Percentiles rank a stretch among this genome's conserved stretches.
These are phyloP conservation scores for Vanessa tameamea DNA, from an alignment of 1,140 invertebrate species.

Conservation along the genomic window DNA sequence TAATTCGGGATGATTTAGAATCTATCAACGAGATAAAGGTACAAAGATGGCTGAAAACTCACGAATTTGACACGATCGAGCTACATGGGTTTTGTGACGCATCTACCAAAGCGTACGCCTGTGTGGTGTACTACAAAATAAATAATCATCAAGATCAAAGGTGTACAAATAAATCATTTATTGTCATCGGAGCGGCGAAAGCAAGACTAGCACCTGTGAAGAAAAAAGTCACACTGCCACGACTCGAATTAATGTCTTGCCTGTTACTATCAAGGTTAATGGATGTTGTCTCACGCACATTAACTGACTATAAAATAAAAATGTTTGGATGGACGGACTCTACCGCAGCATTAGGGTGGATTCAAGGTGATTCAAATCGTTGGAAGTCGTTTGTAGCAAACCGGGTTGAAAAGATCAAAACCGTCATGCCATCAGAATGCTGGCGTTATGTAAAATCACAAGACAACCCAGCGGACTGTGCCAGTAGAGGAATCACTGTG, in stretches of 20 bases:
- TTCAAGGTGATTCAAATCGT: slow-evolving; percentile 17
- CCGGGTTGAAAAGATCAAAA: background rate
- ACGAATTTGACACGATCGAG: background rate
- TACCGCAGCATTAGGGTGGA: slow-evolving; percentile 35
- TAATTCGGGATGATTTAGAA: background rate
- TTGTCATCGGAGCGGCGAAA: background rate
- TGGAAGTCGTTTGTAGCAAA: background rate
- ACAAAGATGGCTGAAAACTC: background rate
- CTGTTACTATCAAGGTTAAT: too few relatives aligned
- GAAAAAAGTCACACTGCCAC: background rate
- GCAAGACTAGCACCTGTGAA: background rate
- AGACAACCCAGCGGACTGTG: slow-evolving; percentile 17
- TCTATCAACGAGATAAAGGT: background rate
- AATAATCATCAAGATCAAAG: background rate
- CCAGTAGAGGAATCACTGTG: background rate
- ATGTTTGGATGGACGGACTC: slow-evolving; percentile 35
- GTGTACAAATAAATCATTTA: too few relatives aligned
- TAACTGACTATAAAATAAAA: slow-evolving; percentile 12
- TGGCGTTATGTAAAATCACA: background rate
- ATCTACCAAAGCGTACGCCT: background rate
- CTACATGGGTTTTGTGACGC: background rate
- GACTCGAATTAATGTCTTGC: background rate
- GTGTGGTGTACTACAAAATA: background rate
- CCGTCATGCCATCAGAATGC: background rate
- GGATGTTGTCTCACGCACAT: too few relatives aligned